Evolutionary conservation across 1,140 invertebrate species (phyloP).

Genomic region (Phymastichus coffea): DNA sequence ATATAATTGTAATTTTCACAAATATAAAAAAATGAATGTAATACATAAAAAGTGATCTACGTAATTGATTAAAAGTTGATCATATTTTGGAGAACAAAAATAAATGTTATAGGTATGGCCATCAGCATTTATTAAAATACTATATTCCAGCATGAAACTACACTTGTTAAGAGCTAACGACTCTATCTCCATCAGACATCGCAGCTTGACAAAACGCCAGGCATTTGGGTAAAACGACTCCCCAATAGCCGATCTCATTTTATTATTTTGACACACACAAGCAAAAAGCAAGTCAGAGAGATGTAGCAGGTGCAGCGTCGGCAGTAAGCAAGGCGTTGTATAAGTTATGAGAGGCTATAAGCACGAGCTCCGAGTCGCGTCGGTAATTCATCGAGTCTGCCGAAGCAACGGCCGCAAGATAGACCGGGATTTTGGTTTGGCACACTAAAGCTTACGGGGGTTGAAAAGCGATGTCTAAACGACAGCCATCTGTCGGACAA

Average conservation of each 20-base stretch:
- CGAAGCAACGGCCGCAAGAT: slow-evolving; percentile 36
- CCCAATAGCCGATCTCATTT: background rate
- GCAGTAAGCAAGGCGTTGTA: background rate
- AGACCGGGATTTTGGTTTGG: slow-evolving; percentile 21
- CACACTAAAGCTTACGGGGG: slow-evolving; percentile 32
- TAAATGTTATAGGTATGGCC: no score
- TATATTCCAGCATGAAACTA: no score
- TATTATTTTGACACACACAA: slow-evolving; percentile 11
- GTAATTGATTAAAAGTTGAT: no score
- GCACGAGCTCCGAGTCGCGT: slow-evolving; percentile 33
- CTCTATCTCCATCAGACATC: no score
- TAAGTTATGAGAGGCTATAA: slow-evolving; percentile 18
- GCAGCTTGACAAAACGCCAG: slow-evolving; percentile 1
- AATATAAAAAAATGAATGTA: no score
- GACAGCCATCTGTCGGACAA: slow-evolving; percentile 51
- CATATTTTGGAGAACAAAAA: no score
- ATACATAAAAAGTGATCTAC: no score
- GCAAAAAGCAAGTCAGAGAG: background rate
- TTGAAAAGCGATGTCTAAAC: slow-evolving; percentile 51
- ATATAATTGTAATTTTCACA: no score
- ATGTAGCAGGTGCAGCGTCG: background rate
- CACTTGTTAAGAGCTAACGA: background rate
- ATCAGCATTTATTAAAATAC: no score
- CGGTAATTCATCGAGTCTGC: slow-evolving; percentile 51
- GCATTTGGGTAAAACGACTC: background rate